These are phyloP conservation scores for Crax fasciolata DNA, from an alignment of 2,797 vertebrate genomes.

Conservation along the genomic window DNA sequence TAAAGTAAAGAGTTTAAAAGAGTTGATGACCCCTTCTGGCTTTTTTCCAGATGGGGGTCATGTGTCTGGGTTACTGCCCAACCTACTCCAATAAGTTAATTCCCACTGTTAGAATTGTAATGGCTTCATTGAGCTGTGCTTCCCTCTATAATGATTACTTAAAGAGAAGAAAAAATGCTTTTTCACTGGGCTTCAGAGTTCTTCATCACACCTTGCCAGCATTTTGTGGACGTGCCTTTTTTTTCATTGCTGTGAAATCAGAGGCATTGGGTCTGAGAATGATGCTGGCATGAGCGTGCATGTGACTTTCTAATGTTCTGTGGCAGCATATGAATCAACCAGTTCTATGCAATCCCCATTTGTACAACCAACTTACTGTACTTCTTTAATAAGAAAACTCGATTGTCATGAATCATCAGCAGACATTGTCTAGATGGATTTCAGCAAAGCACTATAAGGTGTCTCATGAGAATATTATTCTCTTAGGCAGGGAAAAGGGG, in stretches of 20 bases:
- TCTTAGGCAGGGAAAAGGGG: neutral
- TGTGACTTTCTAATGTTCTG: neutral
- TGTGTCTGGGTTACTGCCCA: conserved; percentile 39
- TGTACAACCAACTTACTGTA: neutral
- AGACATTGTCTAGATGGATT: neutral
- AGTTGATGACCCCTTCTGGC: conserved; percentile 45
- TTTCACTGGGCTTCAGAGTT: neutral
- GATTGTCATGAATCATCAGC: neutral
- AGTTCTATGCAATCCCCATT: neutral
- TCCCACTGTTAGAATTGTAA: conserved; percentile 38
- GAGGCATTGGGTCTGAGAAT: neutral
- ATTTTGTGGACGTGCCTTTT: neutral
- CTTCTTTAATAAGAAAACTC: neutral
- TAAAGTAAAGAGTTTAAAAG: conserved; percentile 47
- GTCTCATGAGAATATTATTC: neutral
- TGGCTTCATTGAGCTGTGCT: conserved; percentile 27
- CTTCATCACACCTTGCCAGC: neutral
- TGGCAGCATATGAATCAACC: neutral
- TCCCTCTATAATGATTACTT: conserved; percentile 1
- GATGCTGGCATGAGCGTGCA: neutral
- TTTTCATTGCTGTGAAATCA: neutral
- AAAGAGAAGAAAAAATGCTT: conserved; percentile 25
- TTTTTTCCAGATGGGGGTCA: conserved; percentile 1
- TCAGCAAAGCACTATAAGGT: neutral
- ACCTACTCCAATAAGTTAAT: conserved; percentile 58